These are phyloP conservation scores for Nesoenas mayeri DNA, from an alignment of 2,113 vertebrate species.

Conservation along the genomic window DNA sequence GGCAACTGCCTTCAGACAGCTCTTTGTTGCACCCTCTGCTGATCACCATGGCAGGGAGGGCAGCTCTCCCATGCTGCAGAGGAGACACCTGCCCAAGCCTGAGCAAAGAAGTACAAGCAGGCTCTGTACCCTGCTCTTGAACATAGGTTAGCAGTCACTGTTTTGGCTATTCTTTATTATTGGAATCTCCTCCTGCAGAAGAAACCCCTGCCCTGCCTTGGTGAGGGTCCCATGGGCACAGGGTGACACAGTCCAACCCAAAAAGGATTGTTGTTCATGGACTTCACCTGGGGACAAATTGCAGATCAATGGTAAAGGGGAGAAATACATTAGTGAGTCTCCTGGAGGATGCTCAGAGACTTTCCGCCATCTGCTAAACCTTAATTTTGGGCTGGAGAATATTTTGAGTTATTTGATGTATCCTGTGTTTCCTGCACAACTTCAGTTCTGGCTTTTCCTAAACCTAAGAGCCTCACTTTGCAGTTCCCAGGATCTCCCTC, in stretches of 20 bases:
- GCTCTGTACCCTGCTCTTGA: background rate
- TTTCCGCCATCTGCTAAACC: background rate
- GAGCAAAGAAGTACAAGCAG: background rate
- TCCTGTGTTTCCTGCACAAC: background rate
- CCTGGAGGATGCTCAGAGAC: background rate
- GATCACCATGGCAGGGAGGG: background rate
- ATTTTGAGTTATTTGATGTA: background rate
- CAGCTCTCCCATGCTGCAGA: background rate
- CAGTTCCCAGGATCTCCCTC: background rate
- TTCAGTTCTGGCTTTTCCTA: background rate
- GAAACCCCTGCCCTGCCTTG: background rate
- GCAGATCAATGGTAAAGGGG: background rate
- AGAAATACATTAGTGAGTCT: background rate
- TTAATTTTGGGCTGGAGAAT: background rate
- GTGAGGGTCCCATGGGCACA: background rate
- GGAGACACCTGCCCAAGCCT: background rate
- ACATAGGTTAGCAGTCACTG: background rate
- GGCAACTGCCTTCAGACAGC: background rate
- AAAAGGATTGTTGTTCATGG: background rate
- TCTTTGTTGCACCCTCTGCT: background rate
- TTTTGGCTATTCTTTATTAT: background rate
- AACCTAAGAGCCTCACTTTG: background rate
- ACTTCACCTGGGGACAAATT: background rate
- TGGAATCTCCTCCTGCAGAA: background rate
- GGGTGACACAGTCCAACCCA: background rate